Evolutionary conservation across 2,888 invertebrate genomes (phyloP), one percentile per base, ranked within the genome.

Genomic region (Andrena minutula): DNA sequence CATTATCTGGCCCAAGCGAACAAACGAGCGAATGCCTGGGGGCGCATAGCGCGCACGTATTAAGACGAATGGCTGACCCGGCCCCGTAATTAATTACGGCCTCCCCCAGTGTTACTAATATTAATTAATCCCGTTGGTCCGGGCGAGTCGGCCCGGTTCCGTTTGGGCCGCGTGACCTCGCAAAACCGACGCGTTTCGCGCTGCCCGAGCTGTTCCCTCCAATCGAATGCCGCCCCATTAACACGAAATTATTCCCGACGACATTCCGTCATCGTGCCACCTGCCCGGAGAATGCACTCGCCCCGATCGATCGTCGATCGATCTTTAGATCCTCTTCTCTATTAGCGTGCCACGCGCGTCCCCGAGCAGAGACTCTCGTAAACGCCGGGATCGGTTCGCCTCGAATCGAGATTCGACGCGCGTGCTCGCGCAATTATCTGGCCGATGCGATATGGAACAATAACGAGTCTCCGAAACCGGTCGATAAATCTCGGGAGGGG

Each of bases 31-130:
- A 89, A 88, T 88, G 84, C 84, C 80, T 74, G 70, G 73, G 79
- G 84, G 78, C 83, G 86, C 82, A 88, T 87, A 88, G 84, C 83
- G 83, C 80, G 80, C 84, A 73, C 79, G 82, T 82, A 91, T 88
- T 86, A 91, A 90, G 90, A 91, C 88, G 89, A 89, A 91, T 89
- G 90, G 86, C 82, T 83, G 81, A 68, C 78, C 85, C 82, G 83
- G 74, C 49, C 69, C 69, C 75, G 86, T 88, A 88, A 92, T 92
- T 91, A 92, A 92, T 91, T 90, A 89, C 79, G 85, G 85, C 84
- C 87, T 88, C 87, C 83, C 88, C 86, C 88, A 87, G 88, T 90
- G 91, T 89, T 90, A 90, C 89, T 89, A 88, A 90, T 90, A 90
- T 91, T 92, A 91, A 92, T 92, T 89, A 91, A 92, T 91, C 84